These are phyloP conservation scores for Caranx ignobilis DNA, from an alignment of 2,113 vertebrate genomes.

Conservation along the genomic window DNA sequence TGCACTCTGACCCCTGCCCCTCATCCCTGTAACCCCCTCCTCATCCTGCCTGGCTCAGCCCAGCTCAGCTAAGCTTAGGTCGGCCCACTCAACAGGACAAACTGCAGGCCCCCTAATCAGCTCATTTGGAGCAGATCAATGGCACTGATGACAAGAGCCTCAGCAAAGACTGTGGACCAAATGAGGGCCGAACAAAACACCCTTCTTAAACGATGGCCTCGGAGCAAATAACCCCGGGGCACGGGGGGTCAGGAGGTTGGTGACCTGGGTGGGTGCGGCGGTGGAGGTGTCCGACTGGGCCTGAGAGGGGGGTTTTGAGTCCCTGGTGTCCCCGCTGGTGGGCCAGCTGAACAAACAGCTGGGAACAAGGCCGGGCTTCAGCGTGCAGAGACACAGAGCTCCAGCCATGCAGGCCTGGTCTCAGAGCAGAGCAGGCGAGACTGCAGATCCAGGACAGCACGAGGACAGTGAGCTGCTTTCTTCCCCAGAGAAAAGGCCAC, in stretches of 20 bases:
- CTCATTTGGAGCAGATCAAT: constrained; percentile 82
- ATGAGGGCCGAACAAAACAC: constrained; percentile 78
- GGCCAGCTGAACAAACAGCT: constrained; percentile 86
- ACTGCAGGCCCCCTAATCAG: constrained; percentile 81
- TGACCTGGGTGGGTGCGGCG: constrained; percentile 76
- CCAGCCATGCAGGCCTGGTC: constrained; percentile 53
- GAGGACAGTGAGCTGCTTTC: constrained; percentile 76
- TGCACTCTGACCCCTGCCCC: constrained; percentile 68
- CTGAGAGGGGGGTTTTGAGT: constrained; percentile 51
- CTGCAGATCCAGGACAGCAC: constrained; percentile 39
- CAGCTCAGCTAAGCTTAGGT: constrained; percentile 53
- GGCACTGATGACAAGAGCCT: constrained; percentile 77
- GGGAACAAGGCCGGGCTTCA: constrained; percentile 81
- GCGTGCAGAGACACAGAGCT: constrained; percentile 61
- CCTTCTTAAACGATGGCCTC: constrained; percentile 80
- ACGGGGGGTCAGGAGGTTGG: constrained; percentile 77
- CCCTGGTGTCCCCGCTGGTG: constrained; percentile 75
- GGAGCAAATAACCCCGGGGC: constrained; percentile 78
- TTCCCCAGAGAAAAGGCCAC: constrained; percentile 61
- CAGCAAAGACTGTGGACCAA: constrained; percentile 54
- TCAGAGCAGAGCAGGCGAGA: constrained; percentile 58
- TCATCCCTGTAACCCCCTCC: constrained; percentile 51
- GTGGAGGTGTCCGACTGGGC: constrained; percentile 76
- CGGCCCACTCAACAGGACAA: constrained; percentile 75
- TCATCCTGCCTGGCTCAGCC: constrained; percentile 50